These are phyloP conservation scores for Euura lappo DNA, from an alignment of 1,140 invertebrate genomes.

Conservation along the genomic window DNA sequence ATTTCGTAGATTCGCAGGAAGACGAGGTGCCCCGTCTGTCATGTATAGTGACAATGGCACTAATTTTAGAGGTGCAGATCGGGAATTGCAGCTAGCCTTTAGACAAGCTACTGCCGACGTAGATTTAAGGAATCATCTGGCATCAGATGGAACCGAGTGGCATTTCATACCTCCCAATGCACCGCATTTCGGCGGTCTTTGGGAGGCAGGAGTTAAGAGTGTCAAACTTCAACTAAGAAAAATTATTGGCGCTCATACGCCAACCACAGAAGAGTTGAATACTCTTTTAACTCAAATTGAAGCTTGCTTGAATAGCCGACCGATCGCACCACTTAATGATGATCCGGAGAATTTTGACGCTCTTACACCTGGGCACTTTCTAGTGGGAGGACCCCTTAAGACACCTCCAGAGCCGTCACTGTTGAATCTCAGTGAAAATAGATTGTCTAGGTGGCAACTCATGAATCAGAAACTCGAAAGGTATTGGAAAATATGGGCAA, in stretches of 20 bases:
- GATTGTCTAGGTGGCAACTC: conserved; percentile 35
- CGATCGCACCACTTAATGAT: conserved; percentile 23
- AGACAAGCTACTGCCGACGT: neutral
- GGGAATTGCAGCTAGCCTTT: neutral
- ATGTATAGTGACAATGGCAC: conserved; percentile 24
- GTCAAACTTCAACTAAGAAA: conserved; percentile 42
- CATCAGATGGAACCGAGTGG: conserved; percentile 30
- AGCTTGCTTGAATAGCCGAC: conserved; percentile 30
- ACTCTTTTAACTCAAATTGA: conserved; percentile 19
- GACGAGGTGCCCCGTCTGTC: conserved; percentile 18
- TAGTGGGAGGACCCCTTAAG: conserved; percentile 20
- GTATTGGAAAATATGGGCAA: conserved; percentile 36
- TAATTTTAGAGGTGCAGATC: conserved; percentile 21
- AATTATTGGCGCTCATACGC: conserved; percentile 21
- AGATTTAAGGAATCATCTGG: too few relatives aligned
- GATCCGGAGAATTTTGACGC: conserved; percentile 19
- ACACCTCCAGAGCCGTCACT: conserved; percentile 17
- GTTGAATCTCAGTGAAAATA: neutral
- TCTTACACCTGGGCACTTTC: conserved; percentile 22
- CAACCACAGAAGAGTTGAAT: conserved; percentile 19
- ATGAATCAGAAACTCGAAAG: conserved; percentile 24
- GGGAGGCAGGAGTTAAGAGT: conserved; percentile 48
- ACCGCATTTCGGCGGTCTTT: conserved; percentile 51
- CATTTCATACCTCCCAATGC: conserved; percentile 49
- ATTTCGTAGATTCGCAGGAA: conserved; percentile 14